Evolutionary conservation across 2,797 vertebrate genomes (phyloP), one percentile per base, ranked within the genome.

Genomic region (Myotis vivesi): DNA sequence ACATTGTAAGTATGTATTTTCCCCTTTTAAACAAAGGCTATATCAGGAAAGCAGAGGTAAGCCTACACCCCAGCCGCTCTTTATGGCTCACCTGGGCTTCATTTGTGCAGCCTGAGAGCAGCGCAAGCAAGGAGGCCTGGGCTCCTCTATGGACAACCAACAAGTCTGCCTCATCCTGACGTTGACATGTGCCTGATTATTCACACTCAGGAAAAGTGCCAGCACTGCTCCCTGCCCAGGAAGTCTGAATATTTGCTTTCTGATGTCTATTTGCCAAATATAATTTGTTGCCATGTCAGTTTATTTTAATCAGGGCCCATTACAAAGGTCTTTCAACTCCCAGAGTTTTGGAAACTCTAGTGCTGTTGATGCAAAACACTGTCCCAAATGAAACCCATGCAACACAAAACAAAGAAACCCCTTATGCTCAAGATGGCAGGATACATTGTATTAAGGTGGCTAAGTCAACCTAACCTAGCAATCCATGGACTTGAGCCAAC

Each of bases 191-290:
- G 89, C 97, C 97, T 97, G 96, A 97, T 98, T 98, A 98, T 98
- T 98, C 98, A 98, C 94, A 91, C 96, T 97, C 92, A 97, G 98
- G 98, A 98, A 98, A 94, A 95, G 93, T 97, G 97, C 98, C 98
- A 98, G 97, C 89, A 96, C 96, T 96, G 96, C 96, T 98, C 98
- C 97, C 98, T 98, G 96, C 98, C 98, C 98, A 98, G 98, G 98
- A 98, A 98, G 97, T 98, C 97, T 96, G 97, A 97, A 97, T 98
- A 97, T 98, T 98, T 98, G 98, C 97, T 98, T 98, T 98, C 98
- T 92, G 95, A 97, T 98, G 95, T 97, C 94, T 97, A 94, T 98
- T 97, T 98, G 98, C 98, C 97, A 98, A 98, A 98, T 97, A 97
- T 96, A 98, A 98, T 98, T 98, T 98, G 98, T 98, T 98, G 98